phyloP scores from a whole-genome alignment of 2,888 invertebrate genomes.

The Lumbricus terrestris region DNA sequence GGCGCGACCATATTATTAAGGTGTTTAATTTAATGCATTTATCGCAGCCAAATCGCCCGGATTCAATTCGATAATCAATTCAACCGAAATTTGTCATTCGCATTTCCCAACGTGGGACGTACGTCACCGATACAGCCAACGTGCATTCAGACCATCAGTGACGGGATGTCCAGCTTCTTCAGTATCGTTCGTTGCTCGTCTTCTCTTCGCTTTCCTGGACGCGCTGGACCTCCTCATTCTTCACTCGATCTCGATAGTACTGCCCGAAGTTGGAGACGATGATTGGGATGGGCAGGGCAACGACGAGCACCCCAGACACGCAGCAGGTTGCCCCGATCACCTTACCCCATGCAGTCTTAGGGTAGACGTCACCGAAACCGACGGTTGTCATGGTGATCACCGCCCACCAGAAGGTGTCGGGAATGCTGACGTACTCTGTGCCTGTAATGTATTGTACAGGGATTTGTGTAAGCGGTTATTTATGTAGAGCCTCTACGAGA shows the following conservation, averaged over 20 bases:
- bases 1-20: too few species aligned
- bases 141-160: too few species aligned
- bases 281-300: conserved; percentile 99
- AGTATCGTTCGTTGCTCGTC: conserved; percentile 72
- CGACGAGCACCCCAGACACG: conserved; percentile 99
- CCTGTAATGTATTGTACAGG: too few species aligned
- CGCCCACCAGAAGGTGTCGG: conserved; percentile 99
- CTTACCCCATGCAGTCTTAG: conserved; percentile 96
- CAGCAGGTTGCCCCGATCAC: conserved; percentile 99
- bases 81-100: too few species aligned
- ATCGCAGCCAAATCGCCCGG: too few species aligned
- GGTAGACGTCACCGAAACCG: conserved; percentile 97
- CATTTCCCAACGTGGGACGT: too few species aligned
- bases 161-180: background rate
- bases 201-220: conserved; percentile 62
- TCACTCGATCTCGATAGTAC: conserved; percentile 99
- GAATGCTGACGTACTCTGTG: conserved; percentile 96
- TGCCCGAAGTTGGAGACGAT: conserved; percentile 99
- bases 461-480: conserved; percentile 98
- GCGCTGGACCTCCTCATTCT: conserved; percentile 78
- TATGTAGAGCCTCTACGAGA: conserved; percentile 64
- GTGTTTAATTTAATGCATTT: too few species aligned
- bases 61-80: too few species aligned
- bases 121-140: too few species aligned
- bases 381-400: conserved; percentile 78